Base-by-base conservation (phyloP, 2,797 vertebrate species). In the Enteromius paludinosus region DNA sequence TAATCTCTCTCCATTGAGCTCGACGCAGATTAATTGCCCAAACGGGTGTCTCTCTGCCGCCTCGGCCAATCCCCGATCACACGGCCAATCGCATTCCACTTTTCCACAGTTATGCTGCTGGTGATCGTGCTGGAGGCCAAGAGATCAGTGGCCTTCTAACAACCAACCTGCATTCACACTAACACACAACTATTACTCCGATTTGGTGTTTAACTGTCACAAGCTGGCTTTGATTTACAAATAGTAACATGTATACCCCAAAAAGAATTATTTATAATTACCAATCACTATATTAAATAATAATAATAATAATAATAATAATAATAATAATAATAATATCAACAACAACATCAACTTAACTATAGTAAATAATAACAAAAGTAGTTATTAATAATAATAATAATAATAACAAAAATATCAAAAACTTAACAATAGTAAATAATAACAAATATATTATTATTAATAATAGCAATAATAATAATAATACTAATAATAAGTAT, bases 11-110 rank as follows among this genome's bases (percentile, higher is more conserved):
- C 79, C 35, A 85, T 92, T 92, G 90, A 91, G 90, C 90, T 92
- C 89, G 87, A 89, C 86, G 90, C 90, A 92, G 92, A 94, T 94
- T 92, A 93, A 93, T 91, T 94, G 92, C 90, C 89, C 87, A 89
- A 92, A 90, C 88, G 87, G 65, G 7, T 5, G 41, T 56, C 23
- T 56, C 78, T 69, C 65, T 20, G 15, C n/a, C 1, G 3, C 15
- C 23, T 71, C 4, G 23, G 41, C 43, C 43, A 38, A 74, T 38
- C 49, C 30, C 30, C 3, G 20, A 80, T 72, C 78, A 72, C 25
- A 49, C 54, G 15, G 25, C 68, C 78, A 72, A 70, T 62, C 41
- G 33, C 54, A n/a, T 49, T 62, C 41, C 41, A 14, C 15, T 28
- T 33, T 38, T 56, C 49, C 6, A 4, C 71, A 41, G 38, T 43